Conservation (phyloP, 2,888 invertebrate species). For the Lordiphosa andalusiaca region DNA sequence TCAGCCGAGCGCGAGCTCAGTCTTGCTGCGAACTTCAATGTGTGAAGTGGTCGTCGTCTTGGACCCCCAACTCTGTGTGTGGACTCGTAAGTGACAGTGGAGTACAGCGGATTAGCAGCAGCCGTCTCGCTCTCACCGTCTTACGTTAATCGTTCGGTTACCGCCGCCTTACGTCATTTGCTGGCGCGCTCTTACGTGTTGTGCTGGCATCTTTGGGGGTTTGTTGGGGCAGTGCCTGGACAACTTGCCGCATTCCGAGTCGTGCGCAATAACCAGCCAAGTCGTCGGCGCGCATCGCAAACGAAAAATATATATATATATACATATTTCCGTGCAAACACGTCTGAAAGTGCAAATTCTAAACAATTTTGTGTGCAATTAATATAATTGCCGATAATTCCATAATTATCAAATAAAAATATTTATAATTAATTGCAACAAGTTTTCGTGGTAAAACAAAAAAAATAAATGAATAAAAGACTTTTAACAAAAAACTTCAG, state of each 20-base stretch:
- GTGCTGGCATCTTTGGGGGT: constrained; percentile 46
- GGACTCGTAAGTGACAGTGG: constrained; percentile 34
- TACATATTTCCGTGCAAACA: background rate
- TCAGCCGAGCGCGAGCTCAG: constrained; percentile 72
- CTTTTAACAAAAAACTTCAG: background rate
- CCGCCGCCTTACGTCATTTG: constrained; percentile 48
- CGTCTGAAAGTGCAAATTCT: constrained; percentile 1
- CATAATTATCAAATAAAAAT: too few relatives aligned
- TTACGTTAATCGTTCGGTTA: constrained; percentile 52
- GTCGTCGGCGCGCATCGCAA: constrained; percentile 62
- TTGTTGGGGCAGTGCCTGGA: constrained; percentile 63
- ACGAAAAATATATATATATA: constrained; percentile 19
- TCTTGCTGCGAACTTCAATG: constrained; percentile 80
- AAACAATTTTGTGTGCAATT: too few relatives aligned
- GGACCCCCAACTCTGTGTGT: constrained; percentile 41
- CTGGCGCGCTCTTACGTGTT: constrained; percentile 20
- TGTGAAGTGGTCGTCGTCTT: constrained; percentile 71
- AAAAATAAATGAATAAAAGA: too few relatives aligned
- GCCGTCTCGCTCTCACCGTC: constrained; percentile 41
- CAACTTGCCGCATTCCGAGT: constrained; percentile 79
- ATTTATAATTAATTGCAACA: too few relatives aligned
- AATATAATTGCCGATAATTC: too few relatives aligned
- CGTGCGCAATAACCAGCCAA: constrained; percentile 79
- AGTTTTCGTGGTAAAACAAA: too few relatives aligned
- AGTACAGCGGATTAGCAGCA: constrained; percentile 19